phyloP scores from a whole-genome alignment of 1,140 invertebrate species.

The Caenorhabditis latens region DNA sequence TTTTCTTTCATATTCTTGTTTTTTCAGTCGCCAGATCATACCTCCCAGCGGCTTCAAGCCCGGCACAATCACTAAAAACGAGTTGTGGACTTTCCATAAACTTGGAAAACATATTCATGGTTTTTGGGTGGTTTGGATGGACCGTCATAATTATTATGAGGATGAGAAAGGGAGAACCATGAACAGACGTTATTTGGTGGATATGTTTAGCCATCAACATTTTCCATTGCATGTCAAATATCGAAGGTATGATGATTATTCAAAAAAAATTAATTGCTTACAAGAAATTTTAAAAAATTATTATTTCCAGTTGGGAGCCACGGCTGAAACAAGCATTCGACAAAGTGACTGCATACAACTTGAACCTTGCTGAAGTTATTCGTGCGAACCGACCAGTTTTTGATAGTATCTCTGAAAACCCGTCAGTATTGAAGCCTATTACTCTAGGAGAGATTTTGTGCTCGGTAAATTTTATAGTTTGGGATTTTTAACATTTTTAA shows the following conservation, averaged over 20 bases:
- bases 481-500: too few relatives aligned
- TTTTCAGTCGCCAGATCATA: background rate
- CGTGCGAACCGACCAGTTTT: background rate
- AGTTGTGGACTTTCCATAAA: background rate
- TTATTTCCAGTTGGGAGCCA: background rate
- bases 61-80: background rate
- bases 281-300: too few relatives aligned
- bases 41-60: background rate
- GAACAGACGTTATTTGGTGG: constrained; percentile 11
- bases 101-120: constrained; percentile 25
- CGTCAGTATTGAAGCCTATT: background rate
- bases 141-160: background rate
- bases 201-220: background rate
- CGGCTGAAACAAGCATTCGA: constrained; percentile 3
- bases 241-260: too few relatives aligned
- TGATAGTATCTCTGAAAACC: background rate
- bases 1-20: too few relatives aligned
- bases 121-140: background rate
- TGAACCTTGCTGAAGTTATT: background rate
- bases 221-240: background rate
- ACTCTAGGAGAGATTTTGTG: background rate
- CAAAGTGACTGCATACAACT: background rate
- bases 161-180: background rate
- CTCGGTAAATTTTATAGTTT: background rate
- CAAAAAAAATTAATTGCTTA: too few relatives aligned